Evolutionary conservation across 2,888 invertebrate genomes (phyloP).

Genomic region (Teinopalpus imperialis): DNA sequence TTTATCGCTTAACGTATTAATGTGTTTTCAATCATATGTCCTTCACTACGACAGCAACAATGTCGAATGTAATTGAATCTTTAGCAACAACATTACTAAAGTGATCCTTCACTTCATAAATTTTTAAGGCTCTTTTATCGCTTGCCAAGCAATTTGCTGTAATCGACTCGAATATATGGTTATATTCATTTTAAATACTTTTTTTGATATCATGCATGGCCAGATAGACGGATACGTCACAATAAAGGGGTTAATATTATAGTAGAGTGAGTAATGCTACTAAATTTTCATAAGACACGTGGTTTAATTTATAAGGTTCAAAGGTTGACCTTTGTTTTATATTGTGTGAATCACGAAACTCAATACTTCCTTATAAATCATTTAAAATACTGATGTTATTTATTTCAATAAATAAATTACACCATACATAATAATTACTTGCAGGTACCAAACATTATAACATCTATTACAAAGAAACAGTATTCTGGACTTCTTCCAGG

Average conservation of each 20-base stretch:
- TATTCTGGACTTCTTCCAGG: conserved; percentile 22
- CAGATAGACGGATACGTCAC: conserved; percentile 12
- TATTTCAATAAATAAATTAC: too few species aligned
- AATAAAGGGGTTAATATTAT: conserved; percentile 38
- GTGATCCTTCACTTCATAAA: conserved; percentile 40
- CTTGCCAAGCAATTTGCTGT: conserved; percentile 36
- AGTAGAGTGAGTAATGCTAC: conserved; percentile 53
- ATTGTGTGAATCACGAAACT: conserved; percentile 50
- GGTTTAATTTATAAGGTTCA: conserved; percentile 62
- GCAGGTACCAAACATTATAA: conserved; percentile 18
- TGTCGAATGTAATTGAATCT: conserved; percentile 35
- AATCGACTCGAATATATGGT: conserved; percentile 10
- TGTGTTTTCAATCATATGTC: conserved; percentile 28
- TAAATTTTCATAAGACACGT: conserved; percentile 59
- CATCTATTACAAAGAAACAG: conserved; percentile 14
- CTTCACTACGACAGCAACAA: conserved; percentile 28
- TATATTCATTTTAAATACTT: background rate
- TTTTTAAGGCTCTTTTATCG: conserved; percentile 30
- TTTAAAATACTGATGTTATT: background rate
- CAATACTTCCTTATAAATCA: conserved; percentile 16
- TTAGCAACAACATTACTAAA: conserved; percentile 34
- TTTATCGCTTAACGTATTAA: conserved; percentile 40
- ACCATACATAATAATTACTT: too few species aligned
- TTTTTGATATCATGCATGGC: too few species aligned
- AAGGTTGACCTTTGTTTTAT: conserved; percentile 64